phyloP scores from a whole-genome alignment of 2,888 invertebrate species.

The Dryococelus australis region DNA sequence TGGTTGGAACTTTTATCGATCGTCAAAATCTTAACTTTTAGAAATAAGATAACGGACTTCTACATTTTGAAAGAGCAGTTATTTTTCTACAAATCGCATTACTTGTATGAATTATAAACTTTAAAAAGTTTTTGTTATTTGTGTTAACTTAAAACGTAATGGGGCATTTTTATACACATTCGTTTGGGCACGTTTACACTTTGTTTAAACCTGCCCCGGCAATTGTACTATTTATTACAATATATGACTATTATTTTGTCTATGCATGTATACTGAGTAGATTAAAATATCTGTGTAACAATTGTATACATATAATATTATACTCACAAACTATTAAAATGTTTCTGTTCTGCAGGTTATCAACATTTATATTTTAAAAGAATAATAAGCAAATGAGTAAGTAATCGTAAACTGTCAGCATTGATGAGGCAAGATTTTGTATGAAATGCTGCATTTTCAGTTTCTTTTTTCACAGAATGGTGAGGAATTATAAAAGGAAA shows the following conservation, averaged over 20 bases:
- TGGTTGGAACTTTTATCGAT: not conserved
- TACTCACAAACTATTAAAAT: too few species aligned
- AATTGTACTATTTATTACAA: not conserved
- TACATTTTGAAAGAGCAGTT: not conserved
- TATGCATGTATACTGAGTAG: too few species aligned
- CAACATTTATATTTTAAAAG: not conserved
- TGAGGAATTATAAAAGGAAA: not conserved
- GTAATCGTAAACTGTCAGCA: not conserved
- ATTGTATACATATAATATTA: too few species aligned
- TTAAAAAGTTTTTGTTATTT: not conserved
- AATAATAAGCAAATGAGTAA: not conserved
- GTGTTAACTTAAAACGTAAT: not conserved
- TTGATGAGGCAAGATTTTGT: not conserved
- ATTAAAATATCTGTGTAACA: too few species aligned
- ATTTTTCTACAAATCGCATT: not conserved
- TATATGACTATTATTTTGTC: too few species aligned
- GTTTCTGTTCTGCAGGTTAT: not conserved
- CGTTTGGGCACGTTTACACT: not conserved
- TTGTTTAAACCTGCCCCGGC: not conserved
- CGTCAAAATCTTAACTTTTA: not conserved
- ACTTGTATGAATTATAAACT: not conserved
- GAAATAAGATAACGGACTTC: not conserved
- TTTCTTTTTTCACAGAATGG: not conserved
- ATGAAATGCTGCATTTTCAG: not conserved
- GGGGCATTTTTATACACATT: not conserved